Base-by-base conservation (phyloP, 30 jellyfish, hydroid and myxozoan species). In the Pelagia noctiluca region DNA sequence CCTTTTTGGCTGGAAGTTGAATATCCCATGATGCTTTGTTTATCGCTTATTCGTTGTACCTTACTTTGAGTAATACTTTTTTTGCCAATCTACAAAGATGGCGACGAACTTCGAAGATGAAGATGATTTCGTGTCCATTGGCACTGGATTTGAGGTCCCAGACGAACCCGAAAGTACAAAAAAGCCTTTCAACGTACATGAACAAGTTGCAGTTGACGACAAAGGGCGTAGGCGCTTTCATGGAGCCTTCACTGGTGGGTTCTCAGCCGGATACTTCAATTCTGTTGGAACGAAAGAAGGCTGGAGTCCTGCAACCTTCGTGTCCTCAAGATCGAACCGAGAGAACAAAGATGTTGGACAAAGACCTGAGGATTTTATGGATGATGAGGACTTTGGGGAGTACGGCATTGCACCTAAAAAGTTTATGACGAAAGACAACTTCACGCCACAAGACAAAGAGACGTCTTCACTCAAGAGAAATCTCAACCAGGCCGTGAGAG, bases 201-300 rank as follows among this genome's bases (percentile, higher is more conserved):
- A 94, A 52, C 97, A 94, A 76, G 60, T 88, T 57, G 99, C 89
- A 29, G 92, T 81, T 53, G 99, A 95, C 82, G 48, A 78, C 47
- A 94, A 89, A 65, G 99, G 99, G 12, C 72, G 99, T 29, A 83
- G 97, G 53, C 89, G 99, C 7, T 95, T 95, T 71, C 99, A 95
- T 86, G 99, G 99, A 2, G 99, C 99, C 28, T 95, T 88, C 60
- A 95, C 99, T 1, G 99, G 99, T 0, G 99, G 99, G 2, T 95
- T 89, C 82, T 95, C 99, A 21, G 99, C 99, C 24, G 99, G 99
- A 21, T 95, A 89, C 35, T 95, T 77, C 80, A 95, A 95, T 75
- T 62, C 99, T 0, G 97, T 90, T 30, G 99, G 99, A 19, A 78
- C 98, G 33, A 89, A 95, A 53, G 99, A 95, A 75, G 99, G 99